A percentile compares a stretch with the other conserved stretches of the same genome.
These are phyloP conservation scores for Nudaria mundana DNA, from an alignment of 2,888 invertebrate species.

Conservation along the genomic window DNA sequence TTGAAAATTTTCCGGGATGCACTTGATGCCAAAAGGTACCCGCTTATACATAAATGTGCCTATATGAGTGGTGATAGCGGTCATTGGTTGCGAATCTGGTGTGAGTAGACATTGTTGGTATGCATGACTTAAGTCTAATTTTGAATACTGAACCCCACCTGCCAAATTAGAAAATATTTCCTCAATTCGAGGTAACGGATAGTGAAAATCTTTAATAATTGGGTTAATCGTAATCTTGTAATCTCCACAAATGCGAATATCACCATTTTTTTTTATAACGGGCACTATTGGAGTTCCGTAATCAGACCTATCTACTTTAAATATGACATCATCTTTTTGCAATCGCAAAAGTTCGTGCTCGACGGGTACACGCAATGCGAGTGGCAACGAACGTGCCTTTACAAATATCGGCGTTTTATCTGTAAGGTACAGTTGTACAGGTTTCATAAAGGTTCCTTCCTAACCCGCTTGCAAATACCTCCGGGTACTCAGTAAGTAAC, in stretches of 20 bases:
- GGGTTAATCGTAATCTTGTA: not conserved
- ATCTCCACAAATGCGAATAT: no score
- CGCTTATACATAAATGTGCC: conserved; percentile 11
- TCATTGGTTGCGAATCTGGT: conserved; percentile 7
- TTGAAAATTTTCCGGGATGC: conserved; percentile 31
- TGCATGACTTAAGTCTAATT: conserved; percentile 7
- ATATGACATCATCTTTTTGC: not conserved
- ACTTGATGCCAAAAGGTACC: conserved; percentile 8
- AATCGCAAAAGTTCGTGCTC: not conserved
- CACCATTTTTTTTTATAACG: not conserved
- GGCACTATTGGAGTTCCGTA: not conserved
- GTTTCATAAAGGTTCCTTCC: not conserved
- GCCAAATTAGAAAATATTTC: not conserved
- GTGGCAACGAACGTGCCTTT: not conserved
- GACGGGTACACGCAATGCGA: no score
- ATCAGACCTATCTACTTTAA: not conserved
- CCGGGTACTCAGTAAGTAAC: not conserved
- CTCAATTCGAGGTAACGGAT: no score
- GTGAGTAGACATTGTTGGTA: conserved; percentile 5
- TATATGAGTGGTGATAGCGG: conserved; percentile 5
- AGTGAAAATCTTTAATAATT: not conserved
- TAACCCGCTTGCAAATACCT: no score
- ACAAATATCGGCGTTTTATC: not conserved
- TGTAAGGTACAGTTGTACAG: not conserved
- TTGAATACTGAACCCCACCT: conserved; percentile 3